Evolutionary conservation across 2,113 vertebrate species (phyloP).

Genomic region (Ptychochromis oligacanthus): DNA sequence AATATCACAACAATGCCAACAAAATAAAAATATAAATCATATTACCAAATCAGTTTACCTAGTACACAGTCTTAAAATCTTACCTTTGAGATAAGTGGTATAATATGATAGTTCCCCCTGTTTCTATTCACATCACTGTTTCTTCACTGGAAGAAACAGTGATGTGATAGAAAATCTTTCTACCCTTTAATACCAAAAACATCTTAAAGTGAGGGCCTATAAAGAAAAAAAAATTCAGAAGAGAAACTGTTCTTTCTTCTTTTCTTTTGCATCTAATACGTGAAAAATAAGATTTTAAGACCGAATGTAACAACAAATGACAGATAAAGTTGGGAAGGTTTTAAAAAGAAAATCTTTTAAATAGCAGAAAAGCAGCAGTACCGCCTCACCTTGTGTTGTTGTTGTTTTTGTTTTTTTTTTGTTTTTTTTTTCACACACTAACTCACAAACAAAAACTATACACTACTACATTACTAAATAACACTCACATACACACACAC

Average conservation of each 20-base stretch:
- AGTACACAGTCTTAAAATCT: constrained; percentile 66
- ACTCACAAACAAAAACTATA: constrained; percentile 29
- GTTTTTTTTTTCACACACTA: constrained; percentile 20
- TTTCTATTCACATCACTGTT: not conserved
- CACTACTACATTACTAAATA: constrained; percentile 35
- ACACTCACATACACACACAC: constrained; percentile 50
- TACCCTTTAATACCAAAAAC: not conserved
- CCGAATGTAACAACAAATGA: constrained; percentile 45
- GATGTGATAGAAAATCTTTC: not conserved
- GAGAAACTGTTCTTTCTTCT: not conserved
- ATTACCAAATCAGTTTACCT: constrained; percentile 11
- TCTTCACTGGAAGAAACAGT: not conserved
- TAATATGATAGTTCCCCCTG: not conserved
- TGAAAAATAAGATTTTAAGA: constrained; percentile 64
- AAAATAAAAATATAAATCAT: constrained; percentile 13
- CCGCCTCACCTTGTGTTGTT: constrained; percentile 49
- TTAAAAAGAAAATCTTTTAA: constrained; percentile 53
- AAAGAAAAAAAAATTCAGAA: not conserved
- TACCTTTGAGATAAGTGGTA: not conserved
- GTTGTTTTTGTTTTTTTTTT: not conserved
- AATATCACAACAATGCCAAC: constrained; percentile 50
- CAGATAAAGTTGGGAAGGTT: constrained; percentile 9
- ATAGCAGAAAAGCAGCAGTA: constrained; percentile 60
- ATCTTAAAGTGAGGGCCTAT: not conserved
- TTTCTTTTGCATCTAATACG: not conserved